These are phyloP conservation scores for Phytoseiulus persimilis DNA, from an alignment of 2,888 invertebrate genomes.

Conservation along the genomic window DNA sequence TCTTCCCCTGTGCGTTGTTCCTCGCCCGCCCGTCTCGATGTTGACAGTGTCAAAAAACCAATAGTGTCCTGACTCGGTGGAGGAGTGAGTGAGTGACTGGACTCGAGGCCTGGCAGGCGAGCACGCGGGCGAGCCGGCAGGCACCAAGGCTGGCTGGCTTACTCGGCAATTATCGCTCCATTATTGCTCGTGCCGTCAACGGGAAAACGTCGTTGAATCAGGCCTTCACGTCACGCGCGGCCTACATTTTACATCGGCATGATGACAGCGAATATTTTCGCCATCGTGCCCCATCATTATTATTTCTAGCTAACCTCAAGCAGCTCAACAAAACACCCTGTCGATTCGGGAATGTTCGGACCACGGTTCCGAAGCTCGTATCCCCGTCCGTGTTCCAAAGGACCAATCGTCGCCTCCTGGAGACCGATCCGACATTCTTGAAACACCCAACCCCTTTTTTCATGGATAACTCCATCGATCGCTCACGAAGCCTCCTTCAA, in stretches of 20 bases:
- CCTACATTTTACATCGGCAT: neutral
- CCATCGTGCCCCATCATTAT: neutral
- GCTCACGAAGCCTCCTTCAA: no score
- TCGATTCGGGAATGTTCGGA: no score
- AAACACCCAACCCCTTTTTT: no score
- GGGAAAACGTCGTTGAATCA: neutral
- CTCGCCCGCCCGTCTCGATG: neutral
- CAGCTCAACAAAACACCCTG: neutral
- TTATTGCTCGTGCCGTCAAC: neutral
- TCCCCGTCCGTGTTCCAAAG: no score
- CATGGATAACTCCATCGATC: no score
- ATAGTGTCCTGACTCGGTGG: neutral
- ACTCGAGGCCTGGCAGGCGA: neutral
- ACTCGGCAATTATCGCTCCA: neutral
- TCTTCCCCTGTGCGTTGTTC: neutral
- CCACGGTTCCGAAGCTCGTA: no score
- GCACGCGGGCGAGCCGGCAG: neutral
- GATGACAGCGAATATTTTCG: neutral
- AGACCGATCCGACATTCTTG: no score
- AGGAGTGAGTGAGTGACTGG: neutral
- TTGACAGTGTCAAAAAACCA: constrained; percentile 5
- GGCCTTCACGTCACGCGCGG: neutral
- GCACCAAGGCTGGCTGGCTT: neutral
- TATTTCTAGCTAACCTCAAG: neutral
- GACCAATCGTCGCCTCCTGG: no score